A percentile compares a stretch with the other conserved stretches of the same genome.
phyloP scores from a whole-genome alignment of 2,888 invertebrate species.

The Hylaea fasciaria region DNA sequence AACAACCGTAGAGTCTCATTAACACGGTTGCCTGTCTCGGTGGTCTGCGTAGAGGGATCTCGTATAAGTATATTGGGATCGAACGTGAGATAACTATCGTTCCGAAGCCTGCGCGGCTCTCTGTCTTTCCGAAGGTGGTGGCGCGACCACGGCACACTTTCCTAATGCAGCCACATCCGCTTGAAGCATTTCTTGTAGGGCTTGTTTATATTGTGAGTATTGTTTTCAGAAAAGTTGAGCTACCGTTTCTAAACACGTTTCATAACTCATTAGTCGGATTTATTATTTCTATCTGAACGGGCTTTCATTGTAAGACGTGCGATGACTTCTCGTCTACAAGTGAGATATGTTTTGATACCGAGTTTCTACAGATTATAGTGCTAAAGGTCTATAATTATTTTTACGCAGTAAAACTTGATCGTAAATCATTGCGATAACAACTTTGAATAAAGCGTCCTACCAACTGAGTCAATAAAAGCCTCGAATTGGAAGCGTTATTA shows the following conservation, averaged over 20 bases:
- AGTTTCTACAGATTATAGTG: not conserved
- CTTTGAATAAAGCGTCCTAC: conserved; percentile 20
- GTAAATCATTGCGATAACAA: conserved; percentile 27
- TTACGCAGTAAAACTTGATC: conserved; percentile 2
- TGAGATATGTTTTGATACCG: not conserved
- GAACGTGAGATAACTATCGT: conserved; percentile 63
- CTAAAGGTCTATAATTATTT: not conserved
- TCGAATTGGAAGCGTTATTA: conserved; percentile 39
- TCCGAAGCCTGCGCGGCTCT: conserved; percentile 52
- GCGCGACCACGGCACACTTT: conserved; percentile 73
- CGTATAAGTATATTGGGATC: conserved; percentile 56
- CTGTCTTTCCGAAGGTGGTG: conserved; percentile 59
- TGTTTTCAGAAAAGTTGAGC: conserved; percentile 48
- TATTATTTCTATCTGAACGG: conserved; percentile 18
- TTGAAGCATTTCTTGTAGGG: conserved; percentile 62
- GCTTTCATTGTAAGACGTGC: conserved; percentile 25
- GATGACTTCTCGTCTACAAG: conserved; percentile 7
- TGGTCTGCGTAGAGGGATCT: conserved; percentile 47
- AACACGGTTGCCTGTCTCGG: conserved; percentile 47
- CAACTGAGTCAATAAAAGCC: conserved; percentile 45
- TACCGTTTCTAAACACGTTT: conserved; percentile 26
- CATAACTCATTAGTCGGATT: conserved; percentile 22
- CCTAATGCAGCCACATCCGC: conserved; percentile 72
- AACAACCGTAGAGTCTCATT: conserved; percentile 45
- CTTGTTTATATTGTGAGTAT: conserved; percentile 59